Conservation (phyloP, 1,140 invertebrate species). For the Monomorium pharaonis region DNA sequence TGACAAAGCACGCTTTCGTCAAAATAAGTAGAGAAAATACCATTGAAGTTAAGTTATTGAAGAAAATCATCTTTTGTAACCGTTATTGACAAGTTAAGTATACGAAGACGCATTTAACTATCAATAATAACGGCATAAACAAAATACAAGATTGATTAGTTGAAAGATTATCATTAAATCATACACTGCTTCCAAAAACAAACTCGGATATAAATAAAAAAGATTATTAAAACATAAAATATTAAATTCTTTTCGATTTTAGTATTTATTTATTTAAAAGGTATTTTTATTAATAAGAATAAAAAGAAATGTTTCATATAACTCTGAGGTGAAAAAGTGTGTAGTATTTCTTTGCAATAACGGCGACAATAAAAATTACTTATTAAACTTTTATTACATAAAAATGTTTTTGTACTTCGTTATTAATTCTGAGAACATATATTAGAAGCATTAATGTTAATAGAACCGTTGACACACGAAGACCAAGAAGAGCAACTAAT, state of each 20-base stretch:
- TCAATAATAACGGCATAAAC: neutral
- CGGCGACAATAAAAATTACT: neutral
- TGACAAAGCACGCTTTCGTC: constrained; percentile 50
- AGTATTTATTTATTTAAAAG: neutral
- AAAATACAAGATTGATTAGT: constrained; percentile 2
- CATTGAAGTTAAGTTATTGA: constrained; percentile 32
- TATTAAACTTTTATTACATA: neutral
- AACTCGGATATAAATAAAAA: neutral
- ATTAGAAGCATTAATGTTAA: neutral
- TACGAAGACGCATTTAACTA: constrained; percentile 6
- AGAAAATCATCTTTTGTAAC: constrained; percentile 25
- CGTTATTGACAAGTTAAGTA: constrained; percentile 5
- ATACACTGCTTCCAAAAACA: neutral
- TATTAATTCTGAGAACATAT: constrained; percentile 10
- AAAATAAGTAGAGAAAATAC: constrained; percentile 47
- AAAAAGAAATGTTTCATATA: neutral
- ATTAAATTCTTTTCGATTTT: neutral
- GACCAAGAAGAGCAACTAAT: constrained; percentile 28
- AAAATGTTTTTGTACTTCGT: neutral
- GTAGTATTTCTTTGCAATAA: neutral
- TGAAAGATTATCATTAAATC: neutral
- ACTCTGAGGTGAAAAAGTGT: neutral
- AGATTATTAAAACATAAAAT: neutral
- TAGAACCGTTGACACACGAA: constrained; percentile 26
- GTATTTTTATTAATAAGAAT: neutral